Base-by-base conservation (phyloP, 1,140 invertebrate genomes). In the Dufourea novaeangliae region DNA sequence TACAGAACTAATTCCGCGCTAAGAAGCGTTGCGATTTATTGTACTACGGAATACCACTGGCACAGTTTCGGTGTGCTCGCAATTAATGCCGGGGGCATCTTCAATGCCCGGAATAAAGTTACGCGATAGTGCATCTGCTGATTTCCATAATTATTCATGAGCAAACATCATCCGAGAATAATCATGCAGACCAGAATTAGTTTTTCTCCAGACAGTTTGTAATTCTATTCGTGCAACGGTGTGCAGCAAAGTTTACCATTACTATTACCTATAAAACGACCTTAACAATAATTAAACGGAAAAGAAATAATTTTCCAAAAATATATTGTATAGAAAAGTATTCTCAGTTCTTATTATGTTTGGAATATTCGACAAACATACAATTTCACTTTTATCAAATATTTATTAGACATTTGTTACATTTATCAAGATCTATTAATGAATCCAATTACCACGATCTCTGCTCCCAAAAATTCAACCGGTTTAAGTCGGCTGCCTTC, bases 381-480 rank as follows among this genome's bases (percentile, higher is more conserved):
- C n/a, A n/a, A n/a, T n/a, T n/a, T n/a, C n/a, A n/a, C n/a, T n/a
- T n/a, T n/a, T n/a, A n/a, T n/a, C n/a, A n/a, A n/a, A n/a, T n/a
- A n/a, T n/a, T n/a, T n/a, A n/a, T n/a, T n/a, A n/a, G n/a, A n/a
- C n/a, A n/a, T n/a, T n/a, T n/a, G n/a, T n/a, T n/a, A n/a, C n/a
- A n/a, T n/a, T n/a, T n/a, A n/a, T n/a, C n/a, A n/a, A 27, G 6
- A 68, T 68, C 34, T 64, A 44, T 61, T 74, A 67, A 46, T 14
- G 10, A 20, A 29, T 57, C 27, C 54, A 20, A 54, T 67, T 56
- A 57, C 14, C 29, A 76, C 41, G 50, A 54, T 41, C 66, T 37
- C 27, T 1, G 59, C 34, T 44, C 41, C 83, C 83, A 81, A 85
- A 85, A 85, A 85, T 84, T 85, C 61, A 44, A 85, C 79, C 83